Percentiles rank a stretch among this genome's conserved stretches.
Conservation (phyloP, 2,888 invertebrate genomes). For the Brachypalpus laphriformis region DNA sequence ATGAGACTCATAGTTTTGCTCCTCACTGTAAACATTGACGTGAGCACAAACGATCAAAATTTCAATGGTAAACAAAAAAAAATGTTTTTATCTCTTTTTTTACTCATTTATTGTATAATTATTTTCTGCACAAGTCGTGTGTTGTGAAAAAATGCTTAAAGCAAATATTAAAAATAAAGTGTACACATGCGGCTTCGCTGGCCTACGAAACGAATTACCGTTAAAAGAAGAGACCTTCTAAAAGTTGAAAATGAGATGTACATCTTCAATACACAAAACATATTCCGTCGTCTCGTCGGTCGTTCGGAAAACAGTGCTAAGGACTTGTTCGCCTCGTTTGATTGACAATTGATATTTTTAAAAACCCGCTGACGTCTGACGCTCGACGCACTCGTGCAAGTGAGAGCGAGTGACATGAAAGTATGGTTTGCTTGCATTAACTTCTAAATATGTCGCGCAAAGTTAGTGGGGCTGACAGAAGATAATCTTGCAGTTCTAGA, state of each 20-base stretch:
- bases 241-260: conserved; percentile 6
- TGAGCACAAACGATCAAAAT: conserved; percentile 5
- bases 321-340: conserved; percentile 59
- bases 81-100: neutral
- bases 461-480: conserved; percentile 4
- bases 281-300: neutral
- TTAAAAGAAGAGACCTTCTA: conserved; percentile 27
- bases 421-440: conserved; percentile 10
- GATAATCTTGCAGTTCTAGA: conserved; percentile 5
- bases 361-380: conserved; percentile 48
- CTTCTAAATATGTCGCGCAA: conserved; percentile 27
- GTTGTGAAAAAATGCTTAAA: conserved; percentile 17
- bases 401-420: conserved; percentile 4
- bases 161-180: conserved; percentile 1
- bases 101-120: conserved; percentile 20
- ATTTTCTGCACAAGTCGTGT: conserved; percentile 11
- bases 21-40: conserved; percentile 28
- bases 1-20: neutral
- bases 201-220: neutral
- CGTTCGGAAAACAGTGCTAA: conserved; percentile 27
- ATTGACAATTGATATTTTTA: conserved; percentile 69
- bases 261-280: neutral
- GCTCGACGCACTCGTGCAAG: conserved; percentile 19
- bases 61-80: conserved; percentile 32
- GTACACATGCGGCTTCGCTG: conserved; percentile 24